Percentiles rank a stretch among this genome's conserved stretches.
phyloP scores from a whole-genome alignment of 2,888 invertebrate genomes.

The Drosophila aldrichi region DNA sequence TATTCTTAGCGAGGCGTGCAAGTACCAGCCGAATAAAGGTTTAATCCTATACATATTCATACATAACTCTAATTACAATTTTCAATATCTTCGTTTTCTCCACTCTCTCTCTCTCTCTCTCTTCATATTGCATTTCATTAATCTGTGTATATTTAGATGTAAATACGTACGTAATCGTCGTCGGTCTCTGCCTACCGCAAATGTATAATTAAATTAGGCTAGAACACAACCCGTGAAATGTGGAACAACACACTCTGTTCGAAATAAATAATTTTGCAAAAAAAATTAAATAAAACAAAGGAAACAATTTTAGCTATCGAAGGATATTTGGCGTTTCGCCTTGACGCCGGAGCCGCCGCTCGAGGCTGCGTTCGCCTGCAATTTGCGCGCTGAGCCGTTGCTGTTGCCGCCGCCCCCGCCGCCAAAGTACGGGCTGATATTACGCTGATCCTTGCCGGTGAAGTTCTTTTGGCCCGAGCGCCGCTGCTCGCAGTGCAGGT shows the following conservation, averaged over 20 bases:
- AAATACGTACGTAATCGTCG: conserved; percentile 17
- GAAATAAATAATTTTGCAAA: conserved; percentile 30
- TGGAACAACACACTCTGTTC: conserved; percentile 28
- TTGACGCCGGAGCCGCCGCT: conserved; percentile 81
- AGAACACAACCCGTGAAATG: conserved; percentile 48
- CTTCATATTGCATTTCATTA: conserved; percentile 62
- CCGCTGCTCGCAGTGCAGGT: conserved; percentile 81
- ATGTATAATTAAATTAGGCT: conserved; percentile 63
- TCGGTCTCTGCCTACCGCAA: conserved; percentile 3
- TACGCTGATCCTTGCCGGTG: conserved; percentile 84
- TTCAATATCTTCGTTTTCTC: conserved; percentile 31
- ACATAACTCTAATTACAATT: conserved; percentile 33
- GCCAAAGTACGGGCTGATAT: conserved; percentile 82
- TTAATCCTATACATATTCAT: conserved; percentile 26
- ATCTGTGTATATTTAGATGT: conserved; percentile 6
- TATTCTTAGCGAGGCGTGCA: conserved; percentile 1
- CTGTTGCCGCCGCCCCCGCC: conserved; percentile 41
- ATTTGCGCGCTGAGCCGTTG: conserved; percentile 63
- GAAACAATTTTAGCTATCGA: conserved; percentile 85
- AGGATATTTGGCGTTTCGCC: conserved; percentile 88
- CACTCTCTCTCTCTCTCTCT: not conserved
- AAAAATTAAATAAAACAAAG: conserved; percentile 1
- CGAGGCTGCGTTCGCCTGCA: conserved; percentile 24
- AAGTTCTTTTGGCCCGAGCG: conserved; percentile 84
- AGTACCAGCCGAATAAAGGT: conserved; percentile 32